Base-by-base conservation (phyloP, 1,140 invertebrate genomes). In the Bombus affinis region DNA sequence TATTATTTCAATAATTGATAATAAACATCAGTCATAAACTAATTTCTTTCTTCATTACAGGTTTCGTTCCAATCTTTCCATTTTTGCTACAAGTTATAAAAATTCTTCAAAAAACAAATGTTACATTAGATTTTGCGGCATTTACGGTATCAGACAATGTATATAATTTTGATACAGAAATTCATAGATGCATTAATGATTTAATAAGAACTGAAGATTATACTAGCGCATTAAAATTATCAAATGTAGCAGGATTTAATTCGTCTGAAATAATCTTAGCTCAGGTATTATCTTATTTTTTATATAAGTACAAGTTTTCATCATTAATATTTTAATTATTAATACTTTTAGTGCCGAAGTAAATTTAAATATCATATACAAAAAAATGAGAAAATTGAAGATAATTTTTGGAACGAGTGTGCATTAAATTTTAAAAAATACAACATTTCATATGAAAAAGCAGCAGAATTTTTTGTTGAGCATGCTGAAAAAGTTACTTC, bases 351-450 rank as follows among this genome's bases (percentile, higher is more conserved):
- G 92, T 93, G 90, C 86, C 92, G 91, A 25, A 92, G 87, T 77
- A 92, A 89, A 89, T 94, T 94, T 70, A 89, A 92, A 72, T 70
- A 93, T 95, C 81, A 83, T 71, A 68, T 80, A 88, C 75, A 86
- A 18, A 28, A 91, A 35, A 89, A 94, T 66, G 95, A 94, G 28
- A 93, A 95, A 85, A 90, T 95, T 70, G 86, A 95, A 15, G 94
- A 94, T 28, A 72, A 92, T 4, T 97, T 96, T 91, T 96, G 96
- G 94, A 94, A 94, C 22, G 92, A 95, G 86, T 96, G 96, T 88
- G 95, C 96, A 74, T 88, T 93, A 81, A 95, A 96, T 79, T 96
- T 97, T 85, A 95, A 95, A 89, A 93, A 95, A 82, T 94, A 96
- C 59, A 90, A 95, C 3, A 95, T 97, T 2, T 89, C 94, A 13